Conservation (phyloP, 2,888 invertebrate genomes). For the Dasypogon diadema region DNA sequence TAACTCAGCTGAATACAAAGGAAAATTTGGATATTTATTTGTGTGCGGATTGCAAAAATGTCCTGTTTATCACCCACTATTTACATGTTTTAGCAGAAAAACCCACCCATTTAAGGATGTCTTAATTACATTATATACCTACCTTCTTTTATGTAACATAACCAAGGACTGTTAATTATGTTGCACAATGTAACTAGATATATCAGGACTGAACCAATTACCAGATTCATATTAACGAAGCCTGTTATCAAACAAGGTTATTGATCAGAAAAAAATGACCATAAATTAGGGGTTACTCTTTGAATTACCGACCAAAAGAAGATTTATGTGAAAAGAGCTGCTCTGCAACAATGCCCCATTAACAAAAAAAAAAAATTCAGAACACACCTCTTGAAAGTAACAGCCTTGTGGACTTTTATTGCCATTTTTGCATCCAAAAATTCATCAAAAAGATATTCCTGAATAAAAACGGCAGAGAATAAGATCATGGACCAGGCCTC, state of each 20-base stretch:
- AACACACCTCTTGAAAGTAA: slow-evolving; percentile 13
- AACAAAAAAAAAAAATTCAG: slow-evolving; percentile 35
- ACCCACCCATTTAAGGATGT: too few species aligned
- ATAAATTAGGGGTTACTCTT: slow-evolving; percentile 28
- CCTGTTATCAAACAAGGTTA: neutral
- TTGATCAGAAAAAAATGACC: neutral
- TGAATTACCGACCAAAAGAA: neutral
- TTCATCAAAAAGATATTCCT: neutral
- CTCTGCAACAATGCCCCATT: slow-evolving; percentile 35
- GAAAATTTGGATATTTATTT: too few species aligned
- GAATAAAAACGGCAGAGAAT: neutral
- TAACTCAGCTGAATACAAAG: too few species aligned
- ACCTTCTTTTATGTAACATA: too few species aligned
- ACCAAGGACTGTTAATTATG: too few species aligned
- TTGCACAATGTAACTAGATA: too few species aligned
- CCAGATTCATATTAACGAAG: neutral
- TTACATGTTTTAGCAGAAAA: too few species aligned
- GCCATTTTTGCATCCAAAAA: slow-evolving; percentile 14
- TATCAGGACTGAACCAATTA: neutral
- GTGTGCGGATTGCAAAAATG: too few species aligned
- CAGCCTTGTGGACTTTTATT: slow-evolving; percentile 1
- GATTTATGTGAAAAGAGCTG: slow-evolving; percentile 8
- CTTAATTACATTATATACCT: too few species aligned
- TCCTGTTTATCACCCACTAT: too few species aligned
- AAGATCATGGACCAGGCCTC: slow-evolving; percentile 27